phyloP scores from a whole-genome alignment of 1,140 invertebrate species.

The Ylistrum balloti region DNA sequence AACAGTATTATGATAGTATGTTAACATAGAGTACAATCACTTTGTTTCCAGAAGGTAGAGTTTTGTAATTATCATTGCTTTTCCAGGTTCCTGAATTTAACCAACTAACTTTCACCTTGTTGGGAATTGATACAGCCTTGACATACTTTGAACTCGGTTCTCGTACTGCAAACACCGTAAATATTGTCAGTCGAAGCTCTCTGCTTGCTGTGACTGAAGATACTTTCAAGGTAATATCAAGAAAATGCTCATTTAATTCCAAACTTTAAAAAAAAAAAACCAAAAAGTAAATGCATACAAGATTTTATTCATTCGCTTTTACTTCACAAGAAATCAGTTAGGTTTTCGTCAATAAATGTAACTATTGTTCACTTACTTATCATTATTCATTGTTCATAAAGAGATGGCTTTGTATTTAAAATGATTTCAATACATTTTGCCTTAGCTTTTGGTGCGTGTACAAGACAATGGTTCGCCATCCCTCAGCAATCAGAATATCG shows the following conservation, averaged over 20 bases:
- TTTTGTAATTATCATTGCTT: slow-evolving; percentile 26
- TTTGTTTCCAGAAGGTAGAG: too few species aligned
- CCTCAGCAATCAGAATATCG: slow-evolving; percentile 49
- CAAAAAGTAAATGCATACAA: too few species aligned
- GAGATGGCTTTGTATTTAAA: too few species aligned
- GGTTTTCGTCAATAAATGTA: too few species aligned
- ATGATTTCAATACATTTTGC: background rate
- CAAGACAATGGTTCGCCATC: slow-evolving; percentile 62
- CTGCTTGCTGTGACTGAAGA: background rate
- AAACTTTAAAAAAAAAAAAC: too few species aligned
- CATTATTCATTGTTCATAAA: too few species aligned
- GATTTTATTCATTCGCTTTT: too few species aligned
- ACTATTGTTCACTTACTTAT: too few species aligned
- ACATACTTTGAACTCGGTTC: slow-evolving; percentile 61
- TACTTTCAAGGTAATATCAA: background rate
- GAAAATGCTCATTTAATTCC: too few species aligned
- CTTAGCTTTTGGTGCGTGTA: slow-evolving; percentile 59
- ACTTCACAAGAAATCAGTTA: too few species aligned
- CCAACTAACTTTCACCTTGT: slow-evolving; percentile 63
- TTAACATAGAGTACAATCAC: too few species aligned
- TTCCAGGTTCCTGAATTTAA: slow-evolving; percentile 61
- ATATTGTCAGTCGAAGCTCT: background rate
- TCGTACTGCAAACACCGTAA: background rate
- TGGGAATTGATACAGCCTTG: slow-evolving; percentile 63
- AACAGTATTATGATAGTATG: too few species aligned